Base-by-base conservation (phyloP, 2,888 invertebrate genomes). In the Stictocephala bisonia region DNA sequence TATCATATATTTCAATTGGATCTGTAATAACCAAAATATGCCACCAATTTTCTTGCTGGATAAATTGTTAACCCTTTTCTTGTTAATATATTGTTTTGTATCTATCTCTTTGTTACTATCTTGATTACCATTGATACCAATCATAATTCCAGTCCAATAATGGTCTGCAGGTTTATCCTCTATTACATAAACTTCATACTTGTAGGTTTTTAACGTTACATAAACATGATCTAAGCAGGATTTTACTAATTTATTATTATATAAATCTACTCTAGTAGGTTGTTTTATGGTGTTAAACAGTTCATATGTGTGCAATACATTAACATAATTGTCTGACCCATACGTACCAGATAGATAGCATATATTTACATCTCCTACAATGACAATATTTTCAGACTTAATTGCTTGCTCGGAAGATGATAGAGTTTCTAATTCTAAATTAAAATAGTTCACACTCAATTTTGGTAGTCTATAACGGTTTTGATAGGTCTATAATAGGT, bases 381-480 rank as follows among this genome's bases (percentile, higher is more conserved):
- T 50, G 6, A 50, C 3, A 18, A 50, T 3, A 50, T 50, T 50
- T 9, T n/a, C 24, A 22, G 20, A 20, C 6, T 50, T n/a, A 22
- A 9, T 20, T 18, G 24, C 2, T 6, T 7, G 2, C 3, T 9
- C 20, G 20, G 18, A 50, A 15, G 50, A n/a, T n/a, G 24, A 50
- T 3, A 50, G 11, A 2, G 20, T 2, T 50, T 50, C 50, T 11
- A 50, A 20, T 18, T 50, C 50, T 22, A 9, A 22, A 13, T 50
- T 50, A 50, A 18, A 50, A 18, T 18, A 4, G 13, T 50, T 50
- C 1, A 50, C 50, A 50, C 24, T 50, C 20, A 7, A 6, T 6
- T 15, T 50, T 9, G 51, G 51, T 51, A 27, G 51, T 51, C 51
- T 51, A n/a, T 51, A 51, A n/a, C n/a, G n/a, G n/a, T n/a, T n/a